Base-by-base conservation (phyloP, 2,113 vertebrate species). In the Chaetodon auriga region DNA sequence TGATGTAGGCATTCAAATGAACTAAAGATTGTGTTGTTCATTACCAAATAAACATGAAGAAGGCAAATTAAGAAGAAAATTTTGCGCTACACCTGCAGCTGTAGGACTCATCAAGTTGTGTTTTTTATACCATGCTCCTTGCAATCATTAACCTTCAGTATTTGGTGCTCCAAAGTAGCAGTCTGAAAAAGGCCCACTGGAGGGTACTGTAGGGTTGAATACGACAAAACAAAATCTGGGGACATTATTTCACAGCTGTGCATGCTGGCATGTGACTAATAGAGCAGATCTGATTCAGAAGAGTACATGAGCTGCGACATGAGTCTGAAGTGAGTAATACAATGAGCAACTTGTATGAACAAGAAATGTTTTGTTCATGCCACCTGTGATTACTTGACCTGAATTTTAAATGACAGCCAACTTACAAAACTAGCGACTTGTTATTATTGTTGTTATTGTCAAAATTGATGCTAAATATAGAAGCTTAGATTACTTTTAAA, bases 231-330 rank as follows among this genome's bases (percentile, higher is more conserved):
- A 35, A 60, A 71, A 51, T 62, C 2, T 75, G 7, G 54, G 62
- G 64, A 30, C 71, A 64, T 71, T 55, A 75, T 75, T 83, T 80
- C 81, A 89, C 82, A 87, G 80, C 76, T 81, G 77, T 64, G 70
- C 74, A 78, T 63, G 73, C 70, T 80, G 66, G 54, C 72, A 87
- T 87, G 81, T 87, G 83, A 93, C 86, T 84, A 87, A 90, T 65
- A 18, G 49, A 81, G 63, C 74, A 87, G 58, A 84, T 78, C 57
- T 80, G 62, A 21, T 41, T 82, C 74, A 86, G 70, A 89, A 82
- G 75, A 82, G 55, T 48, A 75, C 86, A 88, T 85, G 62, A 84
- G 83, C 74, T 66, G 45, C 38, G 66, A 83, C 76, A 65, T 71
- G 45, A 64, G 60, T 72, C 35, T 70, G 51, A 89, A 79, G 46